phyloP scores from a whole-genome alignment of 2,888 invertebrate species.

The Yponomeuta evonymella region DNA sequence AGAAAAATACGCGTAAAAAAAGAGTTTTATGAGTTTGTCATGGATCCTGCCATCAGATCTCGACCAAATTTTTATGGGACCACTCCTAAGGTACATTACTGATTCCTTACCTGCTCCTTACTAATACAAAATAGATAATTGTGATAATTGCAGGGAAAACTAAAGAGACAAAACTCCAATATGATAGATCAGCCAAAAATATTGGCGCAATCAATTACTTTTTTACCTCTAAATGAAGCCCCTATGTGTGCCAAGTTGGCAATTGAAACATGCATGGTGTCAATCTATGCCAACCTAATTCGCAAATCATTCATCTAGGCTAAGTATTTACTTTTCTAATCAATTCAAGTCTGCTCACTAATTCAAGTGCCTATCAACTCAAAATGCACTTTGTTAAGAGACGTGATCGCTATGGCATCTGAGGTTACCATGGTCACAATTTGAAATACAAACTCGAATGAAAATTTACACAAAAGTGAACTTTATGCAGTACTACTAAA shows the following conservation, averaged over 20 bases:
- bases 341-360: constrained; percentile 1
- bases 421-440: constrained; percentile 20
- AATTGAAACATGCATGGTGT: neutral
- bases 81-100: too few relatives aligned
- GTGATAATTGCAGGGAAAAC: neutral
- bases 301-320: neutral
- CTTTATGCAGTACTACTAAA: neutral
- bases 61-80: too few relatives aligned
- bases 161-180: neutral
- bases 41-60: too few relatives aligned
- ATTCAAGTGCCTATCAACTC: constrained; percentile 12
- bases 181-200: too few relatives aligned
- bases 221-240: too few relatives aligned
- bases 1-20: too few relatives aligned
- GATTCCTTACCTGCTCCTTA: too few relatives aligned
- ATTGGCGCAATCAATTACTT: too few relatives aligned
- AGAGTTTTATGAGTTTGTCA: too few relatives aligned
- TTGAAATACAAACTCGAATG: neutral
- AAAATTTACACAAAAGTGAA: neutral
- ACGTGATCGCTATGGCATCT: constrained; percentile 18
- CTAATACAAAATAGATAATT: too few relatives aligned
- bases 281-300: neutral
- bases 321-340: neutral
- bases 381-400: neutral
- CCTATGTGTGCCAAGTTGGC: too few relatives aligned